phyloP scores from a whole-genome alignment of 92 coral and sea anemone species.

The Palythoa grandis region DNA sequence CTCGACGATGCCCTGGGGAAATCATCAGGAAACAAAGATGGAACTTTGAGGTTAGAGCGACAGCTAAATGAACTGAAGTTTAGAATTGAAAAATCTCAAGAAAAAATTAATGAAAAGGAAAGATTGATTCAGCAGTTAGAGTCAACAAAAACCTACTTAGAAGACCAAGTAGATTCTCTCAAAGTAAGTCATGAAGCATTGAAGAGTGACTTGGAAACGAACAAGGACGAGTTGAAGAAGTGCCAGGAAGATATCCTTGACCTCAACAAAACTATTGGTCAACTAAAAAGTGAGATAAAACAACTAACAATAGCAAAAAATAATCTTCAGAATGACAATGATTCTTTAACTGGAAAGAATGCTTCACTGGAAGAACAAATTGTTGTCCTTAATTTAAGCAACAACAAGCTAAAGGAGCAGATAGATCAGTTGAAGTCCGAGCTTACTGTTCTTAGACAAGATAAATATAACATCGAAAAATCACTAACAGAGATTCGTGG shows the following conservation, averaged over 20 bases:
- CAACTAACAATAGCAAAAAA: conserved; percentile 70
- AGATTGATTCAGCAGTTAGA: conserved; percentile 82
- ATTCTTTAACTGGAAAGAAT: conserved; percentile 65
- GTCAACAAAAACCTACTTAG: conserved; percentile 71
- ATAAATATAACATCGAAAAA: conserved; percentile 64
- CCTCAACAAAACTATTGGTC: conserved; percentile 63
- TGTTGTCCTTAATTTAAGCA: conserved; percentile 55
- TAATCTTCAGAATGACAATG: conserved; percentile 79
- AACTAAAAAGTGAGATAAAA: conserved; percentile 58
- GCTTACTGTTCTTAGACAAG: conserved; percentile 71
- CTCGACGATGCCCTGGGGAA: conserved; percentile 74
- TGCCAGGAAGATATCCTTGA: conserved; percentile 86
- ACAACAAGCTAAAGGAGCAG: conserved; percentile 75
- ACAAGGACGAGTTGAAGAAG: conserved; percentile 75
- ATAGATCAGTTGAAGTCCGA: conserved; percentile 76
- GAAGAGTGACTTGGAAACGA: conserved; percentile 71
- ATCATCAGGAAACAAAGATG: conserved; percentile 81
- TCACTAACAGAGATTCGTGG: conserved; percentile 67
- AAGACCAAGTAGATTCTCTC: conserved; percentile 79
- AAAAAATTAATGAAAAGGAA: conserved; percentile 87
- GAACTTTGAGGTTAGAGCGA: conserved; percentile 77
- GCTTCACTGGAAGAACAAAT: conserved; percentile 79
- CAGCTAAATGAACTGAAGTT: conserved; percentile 87
- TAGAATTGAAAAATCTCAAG: conserved; percentile 81
- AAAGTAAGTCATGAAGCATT: conserved; percentile 63